phyloP scores from a whole-genome alignment of 23 tunicate species.

The Trididemnum nubilum region DNA sequence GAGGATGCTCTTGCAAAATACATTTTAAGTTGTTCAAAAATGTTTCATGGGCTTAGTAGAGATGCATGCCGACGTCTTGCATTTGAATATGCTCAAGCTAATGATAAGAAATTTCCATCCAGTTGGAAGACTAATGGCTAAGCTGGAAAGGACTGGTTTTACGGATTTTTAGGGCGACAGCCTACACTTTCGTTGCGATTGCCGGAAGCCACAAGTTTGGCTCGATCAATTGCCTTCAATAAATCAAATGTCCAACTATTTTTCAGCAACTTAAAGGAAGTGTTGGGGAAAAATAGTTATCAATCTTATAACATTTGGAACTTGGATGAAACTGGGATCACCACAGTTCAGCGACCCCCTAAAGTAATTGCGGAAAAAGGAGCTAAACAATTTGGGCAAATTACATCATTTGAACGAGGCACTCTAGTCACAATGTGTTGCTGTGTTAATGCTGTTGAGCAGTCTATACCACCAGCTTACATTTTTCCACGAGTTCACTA shows the following conservation, averaged over 20 bases:
- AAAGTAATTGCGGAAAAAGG: conserved; percentile 41
- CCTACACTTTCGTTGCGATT: not conserved
- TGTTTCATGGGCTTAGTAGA: conserved; percentile 20
- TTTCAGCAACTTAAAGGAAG: conserved; percentile 31
- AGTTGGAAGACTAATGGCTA: conserved; percentile 16
- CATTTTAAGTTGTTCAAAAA: not conserved
- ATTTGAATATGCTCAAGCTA: conserved; percentile 18
- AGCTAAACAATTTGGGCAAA: conserved; percentile 43
- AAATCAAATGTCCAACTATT: conserved; percentile 15
- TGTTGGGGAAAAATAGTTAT: not conserved
- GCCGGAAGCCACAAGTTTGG: conserved; percentile 49
- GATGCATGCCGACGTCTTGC: conserved; percentile 12
- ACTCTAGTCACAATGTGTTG: conserved; percentile 44
- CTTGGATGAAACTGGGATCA: conserved; percentile 53
- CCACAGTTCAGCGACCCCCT: conserved; percentile 25
- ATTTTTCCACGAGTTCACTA: conserved; percentile 45
- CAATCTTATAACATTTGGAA: conserved; percentile 42
- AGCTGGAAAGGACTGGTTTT: conserved; percentile 51
- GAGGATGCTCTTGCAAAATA: conserved; percentile 10
- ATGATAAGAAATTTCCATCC: conserved; percentile 11
- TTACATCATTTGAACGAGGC: conserved; percentile 41
- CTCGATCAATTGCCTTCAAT: conserved; percentile 42
- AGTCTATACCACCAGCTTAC: conserved; percentile 37
- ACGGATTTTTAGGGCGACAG: conserved; percentile 33
- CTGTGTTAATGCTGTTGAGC: conserved; percentile 44